phyloP scores from a whole-genome alignment of 1,140 invertebrate species.

The Atta cephalotes region DNA sequence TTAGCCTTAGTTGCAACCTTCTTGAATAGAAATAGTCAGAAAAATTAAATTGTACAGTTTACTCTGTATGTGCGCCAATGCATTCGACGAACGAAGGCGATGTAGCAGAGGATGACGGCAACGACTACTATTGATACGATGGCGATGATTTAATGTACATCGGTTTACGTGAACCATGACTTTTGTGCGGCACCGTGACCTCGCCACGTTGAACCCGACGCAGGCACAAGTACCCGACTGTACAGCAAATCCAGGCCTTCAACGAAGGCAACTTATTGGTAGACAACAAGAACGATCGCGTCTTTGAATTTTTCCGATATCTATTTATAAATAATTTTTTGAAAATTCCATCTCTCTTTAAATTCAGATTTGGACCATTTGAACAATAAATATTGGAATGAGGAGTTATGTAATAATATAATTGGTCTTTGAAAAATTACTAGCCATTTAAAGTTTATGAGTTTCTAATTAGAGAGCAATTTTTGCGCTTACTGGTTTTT shows the following conservation, averaged over 20 bases:
- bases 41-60: background rate
- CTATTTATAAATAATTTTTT: background rate
- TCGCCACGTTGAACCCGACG: conserved; percentile 46
- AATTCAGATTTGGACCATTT: background rate
- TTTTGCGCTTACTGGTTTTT: background rate
- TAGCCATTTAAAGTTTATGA: background rate
- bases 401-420: background rate
- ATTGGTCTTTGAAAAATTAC: background rate
- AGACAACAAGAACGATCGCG: conserved; percentile 42
- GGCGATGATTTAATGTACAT: conserved; percentile 75
- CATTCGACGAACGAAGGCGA: conserved; percentile 1
- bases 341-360: conserved; percentile 20
- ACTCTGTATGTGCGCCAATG: background rate
- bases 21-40: background rate
- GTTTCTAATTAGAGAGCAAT: conserved; percentile 7
- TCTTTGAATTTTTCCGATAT: conserved; percentile 24
- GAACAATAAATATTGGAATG: background rate
- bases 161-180: conserved; percentile 80
- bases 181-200: conserved; percentile 75
- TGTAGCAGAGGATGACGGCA: conserved; percentile 38
- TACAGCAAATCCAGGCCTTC: conserved; percentile 44
- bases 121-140: conserved; percentile 48
- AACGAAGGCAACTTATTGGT: conserved; percentile 13
- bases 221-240: conserved; percentile 52
- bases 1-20: background rate